Conservation (phyloP, 2,888 invertebrate species). For the Drosophila greeni region DNA sequence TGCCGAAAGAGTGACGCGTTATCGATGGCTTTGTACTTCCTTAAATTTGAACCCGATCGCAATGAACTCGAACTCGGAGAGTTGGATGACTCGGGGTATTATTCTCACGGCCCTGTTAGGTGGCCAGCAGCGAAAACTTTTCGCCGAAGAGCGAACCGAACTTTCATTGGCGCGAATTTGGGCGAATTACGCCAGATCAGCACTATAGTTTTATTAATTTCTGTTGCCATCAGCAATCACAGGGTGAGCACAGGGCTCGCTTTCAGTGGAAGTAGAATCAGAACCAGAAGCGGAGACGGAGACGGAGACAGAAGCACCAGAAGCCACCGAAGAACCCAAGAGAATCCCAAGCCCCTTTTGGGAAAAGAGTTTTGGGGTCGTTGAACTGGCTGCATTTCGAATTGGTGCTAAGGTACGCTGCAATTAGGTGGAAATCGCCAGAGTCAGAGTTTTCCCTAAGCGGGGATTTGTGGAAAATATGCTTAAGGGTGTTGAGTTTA, state of each 20-base stretch:
- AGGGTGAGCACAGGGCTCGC: conserved; percentile 25
- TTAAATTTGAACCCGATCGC: conserved; percentile 61
- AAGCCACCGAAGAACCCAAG: conserved; percentile 23
- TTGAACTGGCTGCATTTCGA: conserved; percentile 44
- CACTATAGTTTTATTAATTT: conserved; percentile 44
- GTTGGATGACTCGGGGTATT: conserved; percentile 49
- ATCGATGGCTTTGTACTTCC: conserved; percentile 58
- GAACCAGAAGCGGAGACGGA: conserved; percentile 6
- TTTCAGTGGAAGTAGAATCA: conserved; percentile 56
- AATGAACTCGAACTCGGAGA: conserved; percentile 56
- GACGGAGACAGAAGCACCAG: conserved; percentile 14
- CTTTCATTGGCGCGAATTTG: conserved; percentile 54
- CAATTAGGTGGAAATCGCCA: conserved; percentile 38
- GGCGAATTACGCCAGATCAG: conserved; percentile 54
- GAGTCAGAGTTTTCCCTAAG: conserved; percentile 11
- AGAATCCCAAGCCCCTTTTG: conserved; percentile 34
- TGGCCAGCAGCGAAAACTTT: conserved; percentile 44
- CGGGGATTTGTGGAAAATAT: conserved; percentile 9
- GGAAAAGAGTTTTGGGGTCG: conserved; percentile 47
- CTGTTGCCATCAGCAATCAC: conserved; percentile 53
- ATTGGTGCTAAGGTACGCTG: conserved; percentile 52
- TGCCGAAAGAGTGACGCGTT: conserved; percentile 33
- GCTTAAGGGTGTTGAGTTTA: neutral
- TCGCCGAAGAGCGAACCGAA: conserved; percentile 53
- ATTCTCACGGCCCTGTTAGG: conserved; percentile 61